A percentile compares a stretch with the other conserved stretches of the same genome.
These are phyloP conservation scores for Drosophila cognata DNA, from an alignment of 2,888 invertebrate species.

Conservation along the genomic window DNA sequence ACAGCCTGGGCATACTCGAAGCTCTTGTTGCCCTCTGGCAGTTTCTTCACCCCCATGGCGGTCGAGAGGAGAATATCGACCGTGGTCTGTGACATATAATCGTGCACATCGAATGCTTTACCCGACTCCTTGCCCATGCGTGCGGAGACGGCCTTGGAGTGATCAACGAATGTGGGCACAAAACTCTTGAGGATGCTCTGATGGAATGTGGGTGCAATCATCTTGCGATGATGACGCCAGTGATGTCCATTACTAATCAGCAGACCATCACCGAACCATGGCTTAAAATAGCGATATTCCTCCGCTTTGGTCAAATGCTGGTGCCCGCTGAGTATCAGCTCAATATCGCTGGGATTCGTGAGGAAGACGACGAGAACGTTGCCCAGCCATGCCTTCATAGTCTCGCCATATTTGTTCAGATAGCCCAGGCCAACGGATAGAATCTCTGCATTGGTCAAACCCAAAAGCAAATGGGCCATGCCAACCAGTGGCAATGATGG, in stretches of 20 bases:
- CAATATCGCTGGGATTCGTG: constrained; percentile 89
- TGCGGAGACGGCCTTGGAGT: constrained; percentile 89
- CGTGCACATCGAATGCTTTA: constrained; percentile 91
- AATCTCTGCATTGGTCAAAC: constrained; percentile 86
- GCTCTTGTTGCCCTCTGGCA: constrained; percentile 89
- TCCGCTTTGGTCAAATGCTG: constrained; percentile 91
- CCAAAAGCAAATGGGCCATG: constrained; percentile 88
- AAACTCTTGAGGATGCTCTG: constrained; percentile 93
- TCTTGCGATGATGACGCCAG: constrained; percentile 92
- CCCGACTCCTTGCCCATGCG: constrained; percentile 88
- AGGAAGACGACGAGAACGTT: constrained; percentile 89
- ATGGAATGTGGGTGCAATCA: constrained; percentile 94
- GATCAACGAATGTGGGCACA: constrained; percentile 90
- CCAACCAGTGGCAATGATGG: constrained; percentile 88
- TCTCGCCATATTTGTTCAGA: constrained; percentile 86
- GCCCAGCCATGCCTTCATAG: constrained; percentile 91
- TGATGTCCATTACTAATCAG: constrained; percentile 91
- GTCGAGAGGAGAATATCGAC: constrained; percentile 93
- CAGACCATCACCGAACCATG: constrained; percentile 92
- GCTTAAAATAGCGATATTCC: constrained; percentile 91
- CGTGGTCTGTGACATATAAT: constrained; percentile 92
- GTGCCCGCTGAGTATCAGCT: constrained; percentile 90
- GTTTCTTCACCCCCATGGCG: constrained; percentile 93
- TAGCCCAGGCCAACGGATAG: constrained; percentile 68
- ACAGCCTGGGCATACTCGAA: constrained; percentile 94